Percentiles rank a stretch among this genome's conserved stretches.
phyloP scores from a whole-genome alignment of 2,113 vertebrate species.

The Redunca redunca region DNA sequence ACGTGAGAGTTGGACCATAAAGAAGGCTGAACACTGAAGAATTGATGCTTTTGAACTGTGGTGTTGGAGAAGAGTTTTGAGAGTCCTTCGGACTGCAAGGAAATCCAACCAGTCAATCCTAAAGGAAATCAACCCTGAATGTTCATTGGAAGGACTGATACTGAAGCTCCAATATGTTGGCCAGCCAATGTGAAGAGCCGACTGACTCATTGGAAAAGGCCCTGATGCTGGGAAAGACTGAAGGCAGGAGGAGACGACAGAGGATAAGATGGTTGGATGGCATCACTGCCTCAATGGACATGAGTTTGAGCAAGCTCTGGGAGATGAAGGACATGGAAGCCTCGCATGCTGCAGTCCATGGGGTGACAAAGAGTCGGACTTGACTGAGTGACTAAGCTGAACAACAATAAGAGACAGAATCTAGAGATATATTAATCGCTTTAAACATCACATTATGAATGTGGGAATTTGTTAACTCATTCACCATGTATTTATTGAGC shows the following conservation, averaged over 20 bases:
- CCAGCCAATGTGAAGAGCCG: neutral
- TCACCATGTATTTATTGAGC: neutral
- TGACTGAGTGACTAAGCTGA: neutral
- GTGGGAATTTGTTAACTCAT: neutral
- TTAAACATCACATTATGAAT: neutral
- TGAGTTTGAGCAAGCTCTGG: neutral
- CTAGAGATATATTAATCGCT: neutral
- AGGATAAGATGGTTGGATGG: neutral
- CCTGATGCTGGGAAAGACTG: neutral
- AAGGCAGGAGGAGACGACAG: neutral
- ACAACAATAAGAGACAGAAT: neutral
- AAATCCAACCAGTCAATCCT: neutral
- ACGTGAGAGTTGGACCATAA: neutral
- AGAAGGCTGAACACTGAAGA: neutral
- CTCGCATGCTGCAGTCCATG: neutral
- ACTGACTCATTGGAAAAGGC: neutral
- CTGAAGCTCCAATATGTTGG: neutral
- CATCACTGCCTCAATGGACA: neutral
- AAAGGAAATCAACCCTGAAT: neutral
- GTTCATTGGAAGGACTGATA: neutral
- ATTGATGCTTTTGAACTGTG: neutral
- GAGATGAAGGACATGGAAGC: neutral
- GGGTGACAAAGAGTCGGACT: neutral
- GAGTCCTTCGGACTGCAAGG: neutral
- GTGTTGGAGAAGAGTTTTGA: neutral